A percentile compares a stretch with the other conserved stretches of the same genome.
Conservation (phyloP, 2,113 vertebrate species). For the Rhinopithecus roxellana region DNA sequence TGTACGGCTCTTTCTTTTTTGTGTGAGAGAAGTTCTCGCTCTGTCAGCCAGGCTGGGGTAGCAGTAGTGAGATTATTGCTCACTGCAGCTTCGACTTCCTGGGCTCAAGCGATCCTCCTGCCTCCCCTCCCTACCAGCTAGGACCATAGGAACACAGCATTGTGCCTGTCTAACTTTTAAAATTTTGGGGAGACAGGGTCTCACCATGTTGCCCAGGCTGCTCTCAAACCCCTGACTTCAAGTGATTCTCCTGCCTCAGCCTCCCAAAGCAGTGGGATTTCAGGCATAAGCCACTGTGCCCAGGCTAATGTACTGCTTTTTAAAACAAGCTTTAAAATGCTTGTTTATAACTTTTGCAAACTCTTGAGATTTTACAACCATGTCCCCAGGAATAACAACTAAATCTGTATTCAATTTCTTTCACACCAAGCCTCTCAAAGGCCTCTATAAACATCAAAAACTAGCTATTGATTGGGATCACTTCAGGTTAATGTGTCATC, state of each 20-base stretch:
- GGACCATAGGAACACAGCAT: not conserved
- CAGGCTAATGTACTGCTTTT: not conserved
- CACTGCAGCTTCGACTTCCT: not conserved
- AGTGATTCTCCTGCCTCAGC: not conserved
- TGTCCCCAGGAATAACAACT: not conserved
- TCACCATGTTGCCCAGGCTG: not conserved
- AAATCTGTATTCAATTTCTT: not conserved
- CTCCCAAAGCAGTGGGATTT: not conserved
- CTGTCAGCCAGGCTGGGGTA: not conserved
- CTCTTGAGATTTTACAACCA: not conserved
- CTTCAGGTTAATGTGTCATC: not conserved
- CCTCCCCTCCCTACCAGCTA: not conserved
- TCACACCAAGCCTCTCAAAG: not conserved
- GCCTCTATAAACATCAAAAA: not conserved
- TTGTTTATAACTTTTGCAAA: not conserved
- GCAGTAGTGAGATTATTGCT: not conserved
- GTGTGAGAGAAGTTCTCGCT: not conserved
- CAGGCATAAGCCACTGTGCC: not conserved
- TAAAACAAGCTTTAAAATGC: not conserved
- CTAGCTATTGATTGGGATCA: not conserved
- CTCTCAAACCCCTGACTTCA: not conserved
- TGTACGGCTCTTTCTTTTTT: not conserved
- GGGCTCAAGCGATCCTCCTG: not conserved
- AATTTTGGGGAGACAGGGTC: not conserved
- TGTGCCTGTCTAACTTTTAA: not conserved